phyloP scores from a whole-genome alignment of 2,888 invertebrate genomes.

The Drosophila colorata region DNA sequence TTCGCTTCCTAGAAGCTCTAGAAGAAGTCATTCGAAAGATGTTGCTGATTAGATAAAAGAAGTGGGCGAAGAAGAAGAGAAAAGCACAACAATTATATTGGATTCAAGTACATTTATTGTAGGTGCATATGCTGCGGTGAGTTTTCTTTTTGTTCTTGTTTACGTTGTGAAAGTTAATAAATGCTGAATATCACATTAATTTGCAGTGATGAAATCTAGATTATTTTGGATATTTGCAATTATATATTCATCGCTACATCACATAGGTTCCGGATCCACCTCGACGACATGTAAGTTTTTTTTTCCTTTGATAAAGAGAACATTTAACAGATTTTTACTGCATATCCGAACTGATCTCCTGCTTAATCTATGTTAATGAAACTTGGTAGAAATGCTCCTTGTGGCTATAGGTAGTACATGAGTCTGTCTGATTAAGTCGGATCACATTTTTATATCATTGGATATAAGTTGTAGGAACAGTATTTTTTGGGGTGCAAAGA shows the following conservation, averaged over 20 bases:
- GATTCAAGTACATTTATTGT: slow-evolving; percentile 49
- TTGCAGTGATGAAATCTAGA: slow-evolving; percentile 83
- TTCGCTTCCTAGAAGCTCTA: slow-evolving; percentile 2
- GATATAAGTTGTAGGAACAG: too few relatives aligned
- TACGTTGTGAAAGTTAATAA: not conserved
- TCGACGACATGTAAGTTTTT: slow-evolving; percentile 82
- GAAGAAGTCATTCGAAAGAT: slow-evolving; percentile 11
- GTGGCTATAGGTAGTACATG: too few relatives aligned
- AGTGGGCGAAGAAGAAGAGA: slow-evolving; percentile 10
- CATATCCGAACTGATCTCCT: not conserved
- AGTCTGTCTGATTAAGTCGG: too few relatives aligned
- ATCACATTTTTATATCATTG: too few relatives aligned
- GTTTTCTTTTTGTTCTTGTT: slow-evolving; percentile 22
- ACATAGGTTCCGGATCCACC: slow-evolving; percentile 81
- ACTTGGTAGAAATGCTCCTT: too few relatives aligned
- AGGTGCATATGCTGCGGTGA: slow-evolving; percentile 75
- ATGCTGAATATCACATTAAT: not conserved
- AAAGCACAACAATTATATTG: slow-evolving; percentile 32
- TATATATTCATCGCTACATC: slow-evolving; percentile 83
- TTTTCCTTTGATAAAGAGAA: not conserved
- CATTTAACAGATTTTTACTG: not conserved
- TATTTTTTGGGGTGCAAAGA: too few relatives aligned
- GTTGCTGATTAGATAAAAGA: slow-evolving; percentile 27
- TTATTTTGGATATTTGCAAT: slow-evolving; percentile 84
- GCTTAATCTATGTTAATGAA: too few relatives aligned